phyloP scores from a whole-genome alignment of 2,888 invertebrate genomes.

The Drosophila niveifrons region DNA sequence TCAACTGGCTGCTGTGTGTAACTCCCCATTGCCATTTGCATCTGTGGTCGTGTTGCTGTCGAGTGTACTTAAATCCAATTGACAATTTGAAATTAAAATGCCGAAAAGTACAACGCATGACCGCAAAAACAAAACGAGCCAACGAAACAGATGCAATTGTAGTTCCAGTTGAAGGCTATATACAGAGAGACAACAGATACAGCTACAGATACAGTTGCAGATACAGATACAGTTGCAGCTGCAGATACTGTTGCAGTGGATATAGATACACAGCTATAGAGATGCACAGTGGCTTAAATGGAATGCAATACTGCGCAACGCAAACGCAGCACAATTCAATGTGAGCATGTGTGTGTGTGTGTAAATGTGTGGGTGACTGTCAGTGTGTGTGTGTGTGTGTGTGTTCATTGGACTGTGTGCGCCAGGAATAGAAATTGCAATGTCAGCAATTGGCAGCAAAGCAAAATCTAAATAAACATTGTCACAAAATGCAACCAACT shows the following conservation, averaged over 20 bases:
- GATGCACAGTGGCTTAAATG: constrained; percentile 49
- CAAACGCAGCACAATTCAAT: constrained; percentile 67
- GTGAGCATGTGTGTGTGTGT: constrained; percentile 21
- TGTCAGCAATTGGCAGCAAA: constrained; percentile 82
- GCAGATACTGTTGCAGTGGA: constrained; percentile 22
- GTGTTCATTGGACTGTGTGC: constrained; percentile 52
- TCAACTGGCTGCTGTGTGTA: background rate
- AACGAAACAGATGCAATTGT: constrained; percentile 40
- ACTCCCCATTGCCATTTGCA: constrained; percentile 2
- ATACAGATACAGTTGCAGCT: constrained; percentile 20
- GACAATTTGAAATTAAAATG: constrained; percentile 81
- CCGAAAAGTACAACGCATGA: constrained; percentile 74
- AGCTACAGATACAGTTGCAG: background rate
- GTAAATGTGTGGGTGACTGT: constrained; percentile 16
- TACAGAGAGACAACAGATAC: background rate
- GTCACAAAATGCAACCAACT: constrained; percentile 77
- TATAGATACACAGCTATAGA: constrained; percentile 27
- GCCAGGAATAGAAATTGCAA: constrained; percentile 80
- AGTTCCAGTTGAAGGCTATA: background rate
- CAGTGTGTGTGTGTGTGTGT: constrained; percentile 34
- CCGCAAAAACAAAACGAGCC: constrained; percentile 61
- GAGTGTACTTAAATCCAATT: constrained; percentile 79
- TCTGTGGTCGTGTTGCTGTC: constrained; percentile 59
- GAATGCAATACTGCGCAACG: constrained; percentile 74
- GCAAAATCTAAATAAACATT: constrained; percentile 83